phyloP scores from a whole-genome alignment of 2,888 invertebrate genomes.

The Norana najaformis region DNA sequence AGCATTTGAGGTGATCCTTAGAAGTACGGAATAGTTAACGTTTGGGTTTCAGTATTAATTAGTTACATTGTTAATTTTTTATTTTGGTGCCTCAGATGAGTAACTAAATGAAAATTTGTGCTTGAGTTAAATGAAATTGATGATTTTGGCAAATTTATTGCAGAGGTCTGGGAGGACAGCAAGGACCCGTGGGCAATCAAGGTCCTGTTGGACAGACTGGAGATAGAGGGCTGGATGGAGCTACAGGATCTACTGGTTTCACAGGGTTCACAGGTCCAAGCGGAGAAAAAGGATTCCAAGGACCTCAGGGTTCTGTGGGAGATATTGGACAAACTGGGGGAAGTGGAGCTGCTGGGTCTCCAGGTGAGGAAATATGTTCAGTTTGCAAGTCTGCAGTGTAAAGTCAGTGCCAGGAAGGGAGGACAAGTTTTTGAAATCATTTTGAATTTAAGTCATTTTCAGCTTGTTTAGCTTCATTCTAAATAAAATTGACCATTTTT shows the following conservation, averaged over 20 bases:
- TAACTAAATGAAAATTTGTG: background rate
- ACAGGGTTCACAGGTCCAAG: slow-evolving; percentile 27
- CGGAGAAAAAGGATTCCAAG: slow-evolving; percentile 32
- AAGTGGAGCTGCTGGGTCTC: slow-evolving; percentile 26
- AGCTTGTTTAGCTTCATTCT: too few relatives aligned
- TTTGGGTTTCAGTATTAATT: background rate
- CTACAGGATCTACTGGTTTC: slow-evolving; percentile 29
- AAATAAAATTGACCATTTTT: too few relatives aligned
- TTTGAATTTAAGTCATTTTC: too few relatives aligned
- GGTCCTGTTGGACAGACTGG: slow-evolving; percentile 32
- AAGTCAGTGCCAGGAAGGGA: background rate
- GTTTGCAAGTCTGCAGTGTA: background rate
- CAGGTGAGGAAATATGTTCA: slow-evolving; percentile 17
- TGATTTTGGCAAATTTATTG: background rate
- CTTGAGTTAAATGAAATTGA: background rate
- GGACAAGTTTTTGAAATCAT: background rate
- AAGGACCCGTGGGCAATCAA: background rate
- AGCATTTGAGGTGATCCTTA: background rate
- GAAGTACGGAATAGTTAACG: background rate
- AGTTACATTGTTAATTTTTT: background rate
- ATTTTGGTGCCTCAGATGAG: background rate
- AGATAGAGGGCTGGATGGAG: slow-evolving; percentile 13
- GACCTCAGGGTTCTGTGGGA: slow-evolving; percentile 34
- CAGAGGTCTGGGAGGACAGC: slow-evolving; percentile 21
- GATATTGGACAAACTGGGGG: slow-evolving; percentile 27